Evolutionary conservation across 2,113 vertebrate species (phyloP).

Genomic region (Circaetus cinerascens): DNA sequence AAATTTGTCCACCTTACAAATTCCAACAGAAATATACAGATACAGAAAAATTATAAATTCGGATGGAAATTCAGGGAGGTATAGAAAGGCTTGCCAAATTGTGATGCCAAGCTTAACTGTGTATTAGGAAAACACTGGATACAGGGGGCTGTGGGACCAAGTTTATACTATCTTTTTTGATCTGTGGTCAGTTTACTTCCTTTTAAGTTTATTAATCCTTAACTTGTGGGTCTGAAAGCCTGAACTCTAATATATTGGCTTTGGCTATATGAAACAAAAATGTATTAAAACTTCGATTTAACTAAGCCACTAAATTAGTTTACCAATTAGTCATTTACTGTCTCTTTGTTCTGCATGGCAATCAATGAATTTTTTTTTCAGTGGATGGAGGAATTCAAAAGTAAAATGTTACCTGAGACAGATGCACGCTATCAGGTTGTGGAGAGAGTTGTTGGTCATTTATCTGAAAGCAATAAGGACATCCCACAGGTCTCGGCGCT

Average conservation of each 20-base stretch:
- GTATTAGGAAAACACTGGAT: not conserved
- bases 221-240: not conserved
- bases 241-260: not conserved
- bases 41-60: not conserved
- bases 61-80: not conserved
- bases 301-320: not conserved
- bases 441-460: slow-evolving; percentile 77
- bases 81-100: not conserved
- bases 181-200: not conserved
- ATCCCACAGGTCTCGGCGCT: slow-evolving; percentile 79
- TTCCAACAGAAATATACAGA: not conserved
- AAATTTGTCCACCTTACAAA: not conserved
- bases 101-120: not conserved
- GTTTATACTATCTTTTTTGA: not conserved
- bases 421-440: slow-evolving; percentile 82
- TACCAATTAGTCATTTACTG: not conserved
- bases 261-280: not conserved
- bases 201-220: not conserved
- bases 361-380: slow-evolving; percentile 34
- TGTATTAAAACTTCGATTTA: not conserved
- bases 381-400: slow-evolving; percentile 85
- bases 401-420: slow-evolving; percentile 75
- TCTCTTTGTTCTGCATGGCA: not conserved
- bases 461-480: slow-evolving; percentile 88
- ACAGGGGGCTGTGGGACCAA: not conserved